Evolutionary conservation across 2,113 vertebrate species (phyloP), one percentile per base, ranked within the genome.

Genomic region (Podarcis raffonei): DNA sequence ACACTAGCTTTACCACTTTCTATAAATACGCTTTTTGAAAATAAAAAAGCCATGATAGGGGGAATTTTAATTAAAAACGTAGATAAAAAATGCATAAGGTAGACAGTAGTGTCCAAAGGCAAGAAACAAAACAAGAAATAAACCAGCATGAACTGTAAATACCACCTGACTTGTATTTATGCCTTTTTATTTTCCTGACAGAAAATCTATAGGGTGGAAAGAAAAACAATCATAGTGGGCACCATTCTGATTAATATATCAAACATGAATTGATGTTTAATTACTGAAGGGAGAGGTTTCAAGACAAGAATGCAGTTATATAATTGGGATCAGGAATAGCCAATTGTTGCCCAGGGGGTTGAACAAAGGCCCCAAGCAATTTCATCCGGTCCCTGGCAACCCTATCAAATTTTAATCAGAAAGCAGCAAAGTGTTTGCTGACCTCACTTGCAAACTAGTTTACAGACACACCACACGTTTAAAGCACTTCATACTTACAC

Each of bases 211-310:
- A 42, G 25, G 77, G 75, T 35, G 32, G 65, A 72, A 48, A 16
- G 20, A 65, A 81, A 83, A 85, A 81, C 79, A 87, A 74, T 37
- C 18, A 27, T n/a, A 57, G 4, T n/a, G 2, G 71, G 1, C 66
- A 18, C 37, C 86, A 39, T 20, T 75, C 32, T 30, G 32, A 69
- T 68, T 84, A 88, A 79, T 75, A 66, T 23, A 62, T 72, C 48
- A 87, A 27, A 62, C 5, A 75, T 82, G 57, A 27, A 32, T 74
- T 82, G 20, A 23, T 62, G 87, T 85, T 89, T n/a, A 89, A 84
- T 89, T 20, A 90, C 62, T 57, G 30, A 39, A 39, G 79, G 42
- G 3, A 90, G 69, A 72, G 85, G 57, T 65, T 90, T 37, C 59
- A 79, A 76, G 81, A 48, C 32, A 74, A 65, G 39, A 20, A 87